phyloP scores from a whole-genome alignment of 2,888 invertebrate species.

The Adelphocoris suturalis region DNA sequence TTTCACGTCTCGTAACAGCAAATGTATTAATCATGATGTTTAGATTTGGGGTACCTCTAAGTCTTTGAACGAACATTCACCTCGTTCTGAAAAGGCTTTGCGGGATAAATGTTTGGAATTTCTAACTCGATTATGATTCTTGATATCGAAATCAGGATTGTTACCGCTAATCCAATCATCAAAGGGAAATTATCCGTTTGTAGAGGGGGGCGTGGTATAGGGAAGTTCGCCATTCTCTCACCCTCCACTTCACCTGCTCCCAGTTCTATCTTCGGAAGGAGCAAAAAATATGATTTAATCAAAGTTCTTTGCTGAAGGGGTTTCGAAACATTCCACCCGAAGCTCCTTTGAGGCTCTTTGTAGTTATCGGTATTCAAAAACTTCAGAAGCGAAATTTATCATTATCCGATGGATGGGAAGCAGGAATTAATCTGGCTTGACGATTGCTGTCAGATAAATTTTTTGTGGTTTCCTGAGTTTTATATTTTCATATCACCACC shows the following conservation, averaged over 20 bases:
- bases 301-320: conserved; percentile 65
- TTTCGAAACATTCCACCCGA: conserved; percentile 61
- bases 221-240: neutral
- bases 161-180: conserved; percentile 21
- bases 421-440: conserved; percentile 27
- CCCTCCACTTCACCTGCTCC: neutral
- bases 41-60: too few relatives aligned
- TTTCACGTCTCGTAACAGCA: too few relatives aligned
- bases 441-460: conserved; percentile 38
- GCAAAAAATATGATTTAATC: conserved; percentile 62
- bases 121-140: neutral
- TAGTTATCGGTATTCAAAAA: conserved; percentile 75
- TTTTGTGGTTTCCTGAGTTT: conserved; percentile 1
- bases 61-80: too few relatives aligned
- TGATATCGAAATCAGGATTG: neutral
- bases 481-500: neutral
- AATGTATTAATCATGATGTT: too few relatives aligned
- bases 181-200: conserved; percentile 39
- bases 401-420: conserved; percentile 69
- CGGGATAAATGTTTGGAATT: neutral
- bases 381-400: conserved; percentile 72
- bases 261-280: conserved; percentile 37
- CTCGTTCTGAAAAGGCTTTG: too few relatives aligned
- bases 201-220: neutral
- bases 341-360: conserved; percentile 63